Conservation (phyloP, 2,888 invertebrate genomes). For the Agrenia bidenticulata region DNA sequence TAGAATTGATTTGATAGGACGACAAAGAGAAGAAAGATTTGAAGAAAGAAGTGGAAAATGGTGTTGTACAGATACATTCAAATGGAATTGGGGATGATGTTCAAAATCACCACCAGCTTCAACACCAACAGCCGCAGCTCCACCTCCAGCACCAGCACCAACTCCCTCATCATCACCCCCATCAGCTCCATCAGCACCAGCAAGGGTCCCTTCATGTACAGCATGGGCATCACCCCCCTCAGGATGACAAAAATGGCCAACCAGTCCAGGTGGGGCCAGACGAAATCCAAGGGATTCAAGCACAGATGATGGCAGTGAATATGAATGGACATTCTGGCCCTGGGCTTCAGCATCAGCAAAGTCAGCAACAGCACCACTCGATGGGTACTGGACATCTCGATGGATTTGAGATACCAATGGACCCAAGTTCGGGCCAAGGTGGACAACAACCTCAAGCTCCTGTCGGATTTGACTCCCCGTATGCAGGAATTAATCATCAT, state of each 20-base stretch:
- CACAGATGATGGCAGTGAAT: slow-evolving; percentile 49
- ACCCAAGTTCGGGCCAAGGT: slow-evolving; percentile 39
- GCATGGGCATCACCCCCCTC: slow-evolving; percentile 30
- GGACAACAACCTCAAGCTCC: slow-evolving; percentile 17
- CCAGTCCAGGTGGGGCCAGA: slow-evolving; percentile 54
- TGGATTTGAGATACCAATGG: slow-evolving; percentile 48
- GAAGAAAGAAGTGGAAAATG: slow-evolving; percentile 60
- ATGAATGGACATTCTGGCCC: slow-evolving; percentile 37
- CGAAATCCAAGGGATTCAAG: slow-evolving; percentile 53
- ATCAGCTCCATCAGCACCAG: slow-evolving; percentile 25
- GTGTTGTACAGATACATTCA: slow-evolving; percentile 58
- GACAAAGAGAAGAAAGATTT: slow-evolving; percentile 52
- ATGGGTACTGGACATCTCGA: slow-evolving; percentile 32
- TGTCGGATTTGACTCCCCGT: slow-evolving; percentile 45
- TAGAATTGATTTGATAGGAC: slow-evolving; percentile 37
- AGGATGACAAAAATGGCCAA: slow-evolving; percentile 53
- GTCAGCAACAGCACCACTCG: slow-evolving; percentile 40
- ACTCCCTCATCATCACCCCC: slow-evolving; percentile 50
- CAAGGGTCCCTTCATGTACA: slow-evolving; percentile 7
- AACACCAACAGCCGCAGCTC: slow-evolving; percentile 40
- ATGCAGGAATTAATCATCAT: slow-evolving; percentile 48
- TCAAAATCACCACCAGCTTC: slow-evolving; percentile 40
- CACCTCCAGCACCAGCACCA: slow-evolving; percentile 43
- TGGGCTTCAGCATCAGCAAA: slow-evolving; percentile 33
- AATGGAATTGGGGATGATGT: slow-evolving; percentile 74